A percentile compares a stretch with the other conserved stretches of the same genome.
Evolutionary conservation across 2,888 invertebrate genomes (phyloP).

Genomic region (Nemoura dubitans): DNA sequence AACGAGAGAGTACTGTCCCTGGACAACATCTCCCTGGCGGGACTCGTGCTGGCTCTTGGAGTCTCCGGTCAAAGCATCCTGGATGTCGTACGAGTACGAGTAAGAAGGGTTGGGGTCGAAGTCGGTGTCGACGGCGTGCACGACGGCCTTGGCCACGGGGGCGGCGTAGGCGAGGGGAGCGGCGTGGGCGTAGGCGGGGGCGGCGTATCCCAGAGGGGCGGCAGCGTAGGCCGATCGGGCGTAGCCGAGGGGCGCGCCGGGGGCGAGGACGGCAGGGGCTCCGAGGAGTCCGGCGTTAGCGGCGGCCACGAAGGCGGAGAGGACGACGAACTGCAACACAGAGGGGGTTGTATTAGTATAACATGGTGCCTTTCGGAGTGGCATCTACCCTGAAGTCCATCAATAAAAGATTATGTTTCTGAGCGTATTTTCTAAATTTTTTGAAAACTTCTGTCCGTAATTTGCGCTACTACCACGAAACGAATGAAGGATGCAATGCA

Average conservation of each 20-base stretch:
- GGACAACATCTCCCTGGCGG: conserved; percentile 43
- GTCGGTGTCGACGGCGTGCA: conserved; percentile 38
- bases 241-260: conserved; percentile 53
- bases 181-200: conserved; percentile 34
- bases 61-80: conserved; percentile 43
- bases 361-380: neutral
- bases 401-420: too few species aligned
- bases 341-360: neutral
- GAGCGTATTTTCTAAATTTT: neutral
- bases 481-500: too few species aligned
- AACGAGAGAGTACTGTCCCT: conserved; percentile 41
- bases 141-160: conserved; percentile 36
- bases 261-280: conserved; percentile 39
- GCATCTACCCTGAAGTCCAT: too few species aligned
- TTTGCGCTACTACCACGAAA: too few species aligned
- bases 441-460: neutral
- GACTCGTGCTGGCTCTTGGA: conserved; percentile 42
- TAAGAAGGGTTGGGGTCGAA: conserved; percentile 40
- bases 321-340: conserved; percentile 34
- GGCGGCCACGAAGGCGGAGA: conserved; percentile 37
- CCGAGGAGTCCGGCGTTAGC: conserved; percentile 33
- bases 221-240: conserved; percentile 45
- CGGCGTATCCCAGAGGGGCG: conserved; percentile 43
- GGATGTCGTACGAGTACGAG: conserved; percentile 39
- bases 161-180: conserved; percentile 23